Evolutionary conservation across 2,888 invertebrate genomes (phyloP).

Genomic region (Eurytoma californica): DNA sequence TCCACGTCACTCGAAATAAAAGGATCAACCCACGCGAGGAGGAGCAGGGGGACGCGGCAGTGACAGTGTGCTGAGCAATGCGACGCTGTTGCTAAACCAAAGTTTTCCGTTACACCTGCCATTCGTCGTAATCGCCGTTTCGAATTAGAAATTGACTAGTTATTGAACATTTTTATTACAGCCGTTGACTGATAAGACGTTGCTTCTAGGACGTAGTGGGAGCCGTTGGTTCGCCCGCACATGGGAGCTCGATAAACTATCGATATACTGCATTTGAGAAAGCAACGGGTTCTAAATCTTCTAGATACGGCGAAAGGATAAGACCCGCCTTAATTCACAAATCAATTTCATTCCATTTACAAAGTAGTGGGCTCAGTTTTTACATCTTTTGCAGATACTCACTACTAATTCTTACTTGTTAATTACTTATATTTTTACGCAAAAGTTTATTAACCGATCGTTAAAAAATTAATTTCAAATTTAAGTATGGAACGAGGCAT

Average conservation of each 20-base stretch:
- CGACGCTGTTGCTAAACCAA: not conserved
- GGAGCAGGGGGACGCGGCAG: not conserved
- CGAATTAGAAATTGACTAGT: too few species aligned
- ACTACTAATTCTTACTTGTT: too few species aligned
- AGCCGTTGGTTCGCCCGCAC: not conserved
- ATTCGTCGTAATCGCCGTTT: too few species aligned
- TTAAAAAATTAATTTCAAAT: too few species aligned
- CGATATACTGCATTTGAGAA: constrained; percentile 26
- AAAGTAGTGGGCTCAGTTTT: too few species aligned
- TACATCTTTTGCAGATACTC: too few species aligned
- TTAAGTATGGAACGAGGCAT: not conserved
- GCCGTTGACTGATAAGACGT: too few species aligned
- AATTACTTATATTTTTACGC: too few species aligned
- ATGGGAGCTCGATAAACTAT: not conserved
- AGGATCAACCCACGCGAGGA: not conserved
- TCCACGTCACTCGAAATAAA: not conserved
- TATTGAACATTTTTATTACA: too few species aligned
- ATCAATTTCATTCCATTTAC: too few species aligned
- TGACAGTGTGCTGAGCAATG: not conserved
- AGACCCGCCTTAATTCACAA: constrained; percentile 7
- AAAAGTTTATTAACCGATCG: too few species aligned
- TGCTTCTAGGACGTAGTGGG: too few species aligned
- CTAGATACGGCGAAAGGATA: not conserved
- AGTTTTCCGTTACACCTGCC: not conserved
- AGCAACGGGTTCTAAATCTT: constrained; percentile 10